Base-by-base conservation (phyloP, 1,140 invertebrate genomes). In the Eufriesea mexicana region DNA sequence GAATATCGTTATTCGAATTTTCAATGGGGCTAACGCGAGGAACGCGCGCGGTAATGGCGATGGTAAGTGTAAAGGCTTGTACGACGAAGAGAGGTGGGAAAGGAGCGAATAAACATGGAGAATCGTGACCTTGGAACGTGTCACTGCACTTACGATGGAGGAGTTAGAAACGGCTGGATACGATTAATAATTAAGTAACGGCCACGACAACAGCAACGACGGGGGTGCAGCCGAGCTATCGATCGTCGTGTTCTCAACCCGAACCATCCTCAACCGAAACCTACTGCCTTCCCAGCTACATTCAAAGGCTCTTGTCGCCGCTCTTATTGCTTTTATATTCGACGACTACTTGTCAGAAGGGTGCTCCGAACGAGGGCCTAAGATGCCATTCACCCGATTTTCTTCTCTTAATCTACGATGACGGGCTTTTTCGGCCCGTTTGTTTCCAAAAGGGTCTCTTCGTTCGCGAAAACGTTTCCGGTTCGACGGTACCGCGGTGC, bases 181-280 rank as follows among this genome's bases (percentile, higher is more conserved):
- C 25, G 47, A 88, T 91, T 91, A 88, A 91, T 90, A 90, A 91
- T 91, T 87, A 66, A 85, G 73, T 51, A 72, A 80, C 45, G 74
- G 77, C 66, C 72, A 62, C 76, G 76, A 67, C 81, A 51, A 75
- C 64, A 80, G 12, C 10, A 14, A 61, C 47, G 66, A 78, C 54
- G 20, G 67, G 76, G 78, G 87, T 85, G 79, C 68, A 86, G 86
- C 73, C 85, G 83, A 66, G 87, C 54, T 86, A 91, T 91, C 90
- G 89, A 91, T 91, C 87, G 81, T 78, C 57, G 75, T 35, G 35
- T 78, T 80, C 75, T 59, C 79, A 72, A 83, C 78, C 64, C 79
- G 80, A 75, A 83, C 74, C 80, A 84, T 76, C 73, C 82, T 70
- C 66, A 85, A 86, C 80, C 73, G 45, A 28, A 83, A 83, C 54